Conservation (phyloP, 1,140 invertebrate genomes). For the Anthonomus grandis region DNA sequence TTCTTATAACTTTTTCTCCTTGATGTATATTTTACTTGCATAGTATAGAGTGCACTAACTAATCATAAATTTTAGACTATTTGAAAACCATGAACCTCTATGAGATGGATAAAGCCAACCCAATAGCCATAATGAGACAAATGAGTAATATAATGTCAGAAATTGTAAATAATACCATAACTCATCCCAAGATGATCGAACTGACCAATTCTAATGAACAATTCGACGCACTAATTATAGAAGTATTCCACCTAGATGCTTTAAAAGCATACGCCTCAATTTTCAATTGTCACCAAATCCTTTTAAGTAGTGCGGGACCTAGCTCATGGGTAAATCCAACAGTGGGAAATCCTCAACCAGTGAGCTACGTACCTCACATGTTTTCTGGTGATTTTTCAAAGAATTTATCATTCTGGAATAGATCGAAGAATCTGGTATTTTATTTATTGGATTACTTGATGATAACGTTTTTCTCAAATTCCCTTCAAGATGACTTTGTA, state of each 20-base stretch:
- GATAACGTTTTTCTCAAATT: constrained; percentile 7
- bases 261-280: constrained; percentile 21
- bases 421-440: constrained; percentile 45
- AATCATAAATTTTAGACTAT: background rate
- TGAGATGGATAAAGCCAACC: background rate
- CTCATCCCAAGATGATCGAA: constrained; percentile 15
- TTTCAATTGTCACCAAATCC: constrained; percentile 26
- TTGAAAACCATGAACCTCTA: background rate
- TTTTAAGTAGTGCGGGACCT: constrained; percentile 43
- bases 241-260: constrained; percentile 30
- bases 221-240: constrained; percentile 36
- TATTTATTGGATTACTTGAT: constrained; percentile 37
- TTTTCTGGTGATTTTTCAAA: constrained; percentile 34
- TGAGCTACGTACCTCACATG: constrained; percentile 43
- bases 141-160: background rate
- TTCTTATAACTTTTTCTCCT: too few relatives aligned
- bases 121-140: background rate
- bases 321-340: constrained; percentile 21
- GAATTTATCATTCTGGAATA: constrained; percentile 49
- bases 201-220: constrained; percentile 27
- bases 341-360: constrained; percentile 46
- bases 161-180: constrained; percentile 7
- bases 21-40: too few relatives aligned
- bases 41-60: too few relatives aligned
- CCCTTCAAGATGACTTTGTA: constrained; percentile 38